Base-by-base conservation (phyloP, 2,888 invertebrate species). In the Nemotelus nigrinus region DNA sequence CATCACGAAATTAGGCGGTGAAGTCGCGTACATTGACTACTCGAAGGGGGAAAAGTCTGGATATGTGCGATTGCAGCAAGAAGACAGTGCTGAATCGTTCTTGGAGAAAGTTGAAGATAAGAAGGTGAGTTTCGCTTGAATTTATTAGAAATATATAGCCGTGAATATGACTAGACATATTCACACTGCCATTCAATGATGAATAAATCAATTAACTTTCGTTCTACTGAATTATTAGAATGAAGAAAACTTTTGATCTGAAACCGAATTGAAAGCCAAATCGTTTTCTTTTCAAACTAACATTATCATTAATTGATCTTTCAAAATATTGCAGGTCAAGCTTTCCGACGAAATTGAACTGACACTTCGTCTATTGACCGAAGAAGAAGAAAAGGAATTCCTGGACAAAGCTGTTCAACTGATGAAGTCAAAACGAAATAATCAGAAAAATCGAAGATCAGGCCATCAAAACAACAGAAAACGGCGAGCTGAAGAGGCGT, bases 1-100 rank as follows among this genome's bases (percentile, higher is more conserved):
- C 60, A 88, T 96, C 3, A 84, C 83, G 57, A 55, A 75, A n/a
- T 25, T 79, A 2, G 79, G 79, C 3, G 82, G 82, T n/a, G 85
- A 92, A 55, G 88, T 94, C 67, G 92, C 93, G 0, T 96, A 90
- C 84, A 90, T 96, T 80, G 94, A 95, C 84, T 95, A 91, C 84
- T 91, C 90, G 81, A 91, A 90, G 74, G 95, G 94, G 0, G 92
- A 94, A 80, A 87, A 89, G 3, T 90, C 92, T 82, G 96, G 94
- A 1, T 92, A 92, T 87, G 88, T 94, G 39, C 90, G 96, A 60
- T 89, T 95, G 74, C 86, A 90, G 2, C 91, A 91, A 79, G 93
- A 93, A 83, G 91, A 93, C 84, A 86, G 90, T 5, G 95, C 94
- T 0, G 90, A 91, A 80, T 89, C 90, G 76, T 85, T 93, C 75